Percentiles rank a stretch among this genome's conserved stretches.
Evolutionary conservation across 2,888 invertebrate genomes (phyloP).

Genomic region (Pediacus dermestoides): DNA sequence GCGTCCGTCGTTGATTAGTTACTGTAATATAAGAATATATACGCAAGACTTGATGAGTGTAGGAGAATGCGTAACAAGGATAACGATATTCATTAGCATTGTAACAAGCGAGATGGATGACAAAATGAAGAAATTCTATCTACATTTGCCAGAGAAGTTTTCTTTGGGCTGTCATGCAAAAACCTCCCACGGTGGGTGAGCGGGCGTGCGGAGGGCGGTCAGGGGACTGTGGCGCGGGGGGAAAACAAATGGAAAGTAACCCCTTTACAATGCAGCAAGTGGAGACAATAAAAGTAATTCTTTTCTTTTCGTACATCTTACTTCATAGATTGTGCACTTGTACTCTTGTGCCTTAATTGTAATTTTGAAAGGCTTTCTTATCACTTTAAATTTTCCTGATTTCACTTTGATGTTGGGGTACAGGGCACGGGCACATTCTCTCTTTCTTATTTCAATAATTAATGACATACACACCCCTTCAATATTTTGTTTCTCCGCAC

Average conservation of each 20-base stretch:
- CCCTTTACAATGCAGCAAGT: constrained; percentile 44
- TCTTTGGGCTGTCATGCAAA: constrained; percentile 49
- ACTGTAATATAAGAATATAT: constrained; percentile 46
- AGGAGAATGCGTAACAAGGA: constrained; percentile 38
- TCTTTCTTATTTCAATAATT: too few species aligned
- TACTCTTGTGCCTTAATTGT: constrained; percentile 31
- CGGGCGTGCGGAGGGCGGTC: constrained; percentile 24
- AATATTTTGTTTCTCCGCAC: too few species aligned
- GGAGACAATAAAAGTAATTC: constrained; percentile 47
- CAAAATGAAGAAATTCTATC: constrained; percentile 63
- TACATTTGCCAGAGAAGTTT: constrained; percentile 55
- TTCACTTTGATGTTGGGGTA: too few species aligned
- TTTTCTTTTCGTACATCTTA: constrained; percentile 40
- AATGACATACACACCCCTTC: too few species aligned
- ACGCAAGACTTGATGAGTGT: constrained; percentile 46
- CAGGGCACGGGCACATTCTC: too few species aligned
- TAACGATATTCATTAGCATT: constrained; percentile 33
- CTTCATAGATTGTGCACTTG: constrained; percentile 39
- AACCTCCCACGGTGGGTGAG: constrained; percentile 43
- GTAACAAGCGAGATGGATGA: constrained; percentile 44
- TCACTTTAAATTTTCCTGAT: too few species aligned
- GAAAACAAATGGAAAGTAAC: constrained; percentile 33
- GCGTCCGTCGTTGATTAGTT: constrained; percentile 45
- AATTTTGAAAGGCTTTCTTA: too few species aligned
- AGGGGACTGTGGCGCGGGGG: constrained; percentile 15